Evolutionary conservation across 2,113 vertebrate species (phyloP), one percentile per base, ranked within the genome.

Genomic region (Paedocypris sp.): DNA sequence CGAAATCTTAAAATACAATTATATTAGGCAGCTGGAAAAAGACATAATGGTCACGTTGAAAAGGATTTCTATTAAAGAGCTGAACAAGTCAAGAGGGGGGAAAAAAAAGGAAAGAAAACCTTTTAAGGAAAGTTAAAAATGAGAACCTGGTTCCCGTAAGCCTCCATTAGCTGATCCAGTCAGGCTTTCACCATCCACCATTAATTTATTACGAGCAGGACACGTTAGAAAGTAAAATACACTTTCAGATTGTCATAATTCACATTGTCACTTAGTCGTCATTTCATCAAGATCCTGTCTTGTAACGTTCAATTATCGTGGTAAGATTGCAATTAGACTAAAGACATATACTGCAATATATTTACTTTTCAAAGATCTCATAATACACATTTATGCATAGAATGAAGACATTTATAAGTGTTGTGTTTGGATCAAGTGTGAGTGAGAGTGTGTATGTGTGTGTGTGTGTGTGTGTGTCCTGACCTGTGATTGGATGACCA

Each of bases 1-100:
- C n/a, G 26, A 58, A 16, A 28, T 15, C 38, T 58, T 58, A 58
- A 43, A 58, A 58, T 58, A 32, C 53, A 58, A 58, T 58, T 58
- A 58, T 28, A n/a, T n/a, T n/a, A 43, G 18, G 39, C 52, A 41
- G 15, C 13, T 43, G 26, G 39, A 20, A 58, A 58, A 58, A 43
- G 53, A 43, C 39, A 31, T 29, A 43, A 58, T 43, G 53, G 39
- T 43, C 26, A 58, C 39, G 32, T 20, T 31, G 39, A 43, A 58
- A 41, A 28, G 29, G 6, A 56, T 19, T 41, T 56, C 13, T 56
- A 56, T 56, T 56, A 56, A 56, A 56, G 36, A 41, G 36, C 52
- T 28, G 52, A 53, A 38, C 12, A 25, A 15, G 32, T 53, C n/a
- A 13, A 53, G 36, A 36, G 49, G n/a, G n/a, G n/a, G n/a, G n/a